phyloP scores from a whole-genome alignment of 2,113 vertebrate genomes.

The Hippoglossus stenolepis region DNA sequence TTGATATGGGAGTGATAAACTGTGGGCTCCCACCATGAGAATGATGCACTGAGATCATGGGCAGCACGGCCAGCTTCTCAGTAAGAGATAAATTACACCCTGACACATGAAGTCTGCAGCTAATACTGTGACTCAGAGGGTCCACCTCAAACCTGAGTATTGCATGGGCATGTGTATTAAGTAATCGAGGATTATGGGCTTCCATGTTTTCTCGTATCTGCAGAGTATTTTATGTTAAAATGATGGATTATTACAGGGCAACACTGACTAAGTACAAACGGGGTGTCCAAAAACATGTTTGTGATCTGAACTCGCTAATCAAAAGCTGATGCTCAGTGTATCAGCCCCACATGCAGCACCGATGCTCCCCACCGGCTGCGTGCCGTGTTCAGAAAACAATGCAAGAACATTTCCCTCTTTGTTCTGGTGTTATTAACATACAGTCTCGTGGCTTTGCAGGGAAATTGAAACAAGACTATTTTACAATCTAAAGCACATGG shows the following conservation, averaged over 20 bases:
- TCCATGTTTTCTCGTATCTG: slow-evolving; percentile 17
- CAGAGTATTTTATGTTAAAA: slow-evolving; percentile 1
- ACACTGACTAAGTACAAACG: slow-evolving; percentile 5
- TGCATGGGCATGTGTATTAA: background rate
- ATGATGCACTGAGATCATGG: slow-evolving; percentile 10
- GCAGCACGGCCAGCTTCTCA: slow-evolving; percentile 13
- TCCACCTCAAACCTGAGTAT: background rate
- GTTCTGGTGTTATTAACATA: background rate
- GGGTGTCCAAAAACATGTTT: background rate
- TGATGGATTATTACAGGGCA: slow-evolving; percentile 18
- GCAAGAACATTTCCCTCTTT: background rate
- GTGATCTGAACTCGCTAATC: slow-evolving; percentile 41
- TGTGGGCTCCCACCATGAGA: slow-evolving; percentile 18
- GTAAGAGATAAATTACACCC: slow-evolving; percentile 23
- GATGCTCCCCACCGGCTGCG: background rate
- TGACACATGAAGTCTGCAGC: background rate
- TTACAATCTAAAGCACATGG: no score
- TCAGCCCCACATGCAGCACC: background rate
- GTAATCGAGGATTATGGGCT: background rate
- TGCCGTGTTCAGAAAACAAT: background rate
- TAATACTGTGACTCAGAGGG: background rate
- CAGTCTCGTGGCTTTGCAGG: background rate
- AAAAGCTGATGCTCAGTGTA: slow-evolving; percentile 21
- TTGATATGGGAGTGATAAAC: slow-evolving; percentile 3
- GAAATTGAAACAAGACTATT: background rate